Percentiles rank a stretch among this genome's conserved stretches.
These are phyloP conservation scores for Anser brachyrhynchus DNA, from an alignment of 2,113 vertebrate species.

Conservation along the genomic window DNA sequence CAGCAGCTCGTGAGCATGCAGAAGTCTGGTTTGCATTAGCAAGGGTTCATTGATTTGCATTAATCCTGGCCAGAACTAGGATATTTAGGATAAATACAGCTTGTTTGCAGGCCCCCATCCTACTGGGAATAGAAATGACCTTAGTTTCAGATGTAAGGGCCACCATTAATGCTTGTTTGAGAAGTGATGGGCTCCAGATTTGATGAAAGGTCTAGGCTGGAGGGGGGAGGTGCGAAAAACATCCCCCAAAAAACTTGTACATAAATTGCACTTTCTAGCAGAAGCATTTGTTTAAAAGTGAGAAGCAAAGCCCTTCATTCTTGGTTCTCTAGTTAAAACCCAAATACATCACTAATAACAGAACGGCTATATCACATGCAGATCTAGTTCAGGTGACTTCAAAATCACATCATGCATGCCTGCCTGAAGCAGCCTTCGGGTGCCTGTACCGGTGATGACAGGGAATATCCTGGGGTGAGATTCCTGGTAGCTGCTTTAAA, in stretches of 20 bases:
- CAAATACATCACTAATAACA: neutral
- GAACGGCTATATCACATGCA: neutral
- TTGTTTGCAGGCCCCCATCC: neutral
- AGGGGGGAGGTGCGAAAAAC: no score
- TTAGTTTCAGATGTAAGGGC: neutral
- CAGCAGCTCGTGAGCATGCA: neutral
- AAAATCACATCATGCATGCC: rapidly evolving
- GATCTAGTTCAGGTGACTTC: neutral
- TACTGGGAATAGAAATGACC: neutral
- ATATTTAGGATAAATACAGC: neutral
- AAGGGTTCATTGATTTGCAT: neutral
- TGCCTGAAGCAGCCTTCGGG: neutral
- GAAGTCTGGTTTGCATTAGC: conserved; percentile 42
- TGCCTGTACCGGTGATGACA: neutral
- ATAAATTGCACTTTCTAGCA: neutral
- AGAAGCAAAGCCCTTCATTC: neutral
- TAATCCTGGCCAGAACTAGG: neutral
- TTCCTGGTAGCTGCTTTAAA: neutral
- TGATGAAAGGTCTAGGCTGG: neutral
- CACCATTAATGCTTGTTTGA: neutral
- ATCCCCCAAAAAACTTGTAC: no score
- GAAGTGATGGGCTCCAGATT: neutral
- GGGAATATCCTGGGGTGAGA: neutral
- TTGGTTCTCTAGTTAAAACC: neutral
- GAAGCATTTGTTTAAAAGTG: conserved; percentile 6